Conservation (phyloP, 1,140 invertebrate genomes). For the Euura saliciscinereae region DNA sequence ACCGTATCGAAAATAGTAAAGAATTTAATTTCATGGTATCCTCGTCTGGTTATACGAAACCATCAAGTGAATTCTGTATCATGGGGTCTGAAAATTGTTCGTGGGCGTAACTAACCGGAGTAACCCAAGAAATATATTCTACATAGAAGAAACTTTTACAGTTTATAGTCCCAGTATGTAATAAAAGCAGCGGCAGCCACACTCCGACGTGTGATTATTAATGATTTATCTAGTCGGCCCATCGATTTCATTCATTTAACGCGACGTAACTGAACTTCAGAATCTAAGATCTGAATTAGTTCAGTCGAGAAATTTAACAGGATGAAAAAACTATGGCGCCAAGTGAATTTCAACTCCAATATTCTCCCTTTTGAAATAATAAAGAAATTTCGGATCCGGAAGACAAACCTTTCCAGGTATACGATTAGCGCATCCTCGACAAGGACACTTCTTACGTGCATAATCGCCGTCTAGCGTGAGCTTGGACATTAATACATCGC, state of each 20-base stretch:
- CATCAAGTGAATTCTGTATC: not conserved
- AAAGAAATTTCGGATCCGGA: not conserved
- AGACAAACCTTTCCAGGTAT: not conserved
- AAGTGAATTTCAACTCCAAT: not conserved
- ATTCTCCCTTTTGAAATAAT: not conserved
- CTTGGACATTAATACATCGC: conserved; percentile 45
- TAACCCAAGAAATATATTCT: too few species aligned
- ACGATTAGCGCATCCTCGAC: not conserved
- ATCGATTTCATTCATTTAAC: too few species aligned
- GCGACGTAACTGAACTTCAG: too few species aligned
- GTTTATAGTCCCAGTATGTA: too few species aligned
- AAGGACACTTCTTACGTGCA: conserved; percentile 14
- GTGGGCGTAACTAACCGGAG: not conserved
- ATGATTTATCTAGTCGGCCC: too few species aligned
- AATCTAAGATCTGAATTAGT: not conserved
- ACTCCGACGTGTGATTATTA: too few species aligned
- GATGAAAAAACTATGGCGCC: not conserved
- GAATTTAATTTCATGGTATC: conserved; percentile 3
- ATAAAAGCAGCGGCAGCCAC: too few species aligned
- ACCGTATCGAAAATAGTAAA: conserved; percentile 2
- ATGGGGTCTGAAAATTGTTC: not conserved
- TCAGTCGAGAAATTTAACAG: not conserved
- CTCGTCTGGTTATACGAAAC: not conserved
- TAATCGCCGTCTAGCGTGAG: conserved; percentile 46
- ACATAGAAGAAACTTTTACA: too few species aligned